Evolutionary conservation across 2,113 vertebrate species (phyloP).

Genomic region (Columbina picui): DNA sequence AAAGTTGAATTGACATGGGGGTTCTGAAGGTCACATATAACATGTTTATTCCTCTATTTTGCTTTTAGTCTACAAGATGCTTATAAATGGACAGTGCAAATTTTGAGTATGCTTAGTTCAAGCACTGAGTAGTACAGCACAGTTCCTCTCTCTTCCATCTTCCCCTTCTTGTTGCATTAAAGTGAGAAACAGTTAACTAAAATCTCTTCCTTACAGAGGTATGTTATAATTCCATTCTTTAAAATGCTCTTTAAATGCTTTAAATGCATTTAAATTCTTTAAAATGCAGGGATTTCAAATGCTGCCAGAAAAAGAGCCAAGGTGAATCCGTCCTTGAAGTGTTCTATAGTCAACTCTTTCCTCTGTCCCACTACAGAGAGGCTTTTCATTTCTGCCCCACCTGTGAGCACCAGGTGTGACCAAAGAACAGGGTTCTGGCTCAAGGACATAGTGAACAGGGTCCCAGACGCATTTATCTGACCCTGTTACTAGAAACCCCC

Average conservation of each 20-base stretch:
- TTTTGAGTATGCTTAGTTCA: not conserved
- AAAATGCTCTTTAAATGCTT: no score
- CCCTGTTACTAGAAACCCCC: not conserved
- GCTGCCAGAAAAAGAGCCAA: not conserved
- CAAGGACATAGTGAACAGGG: not conserved
- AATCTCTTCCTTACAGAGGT: not conserved
- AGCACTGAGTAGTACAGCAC: not conserved
- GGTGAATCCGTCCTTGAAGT: not conserved
- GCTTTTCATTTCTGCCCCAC: not conserved
- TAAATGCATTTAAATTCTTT: no score
- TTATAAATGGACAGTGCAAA: not conserved
- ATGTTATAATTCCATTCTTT: not conserved
- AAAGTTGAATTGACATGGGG: not conserved
- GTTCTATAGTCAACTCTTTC: rapidly evolving
- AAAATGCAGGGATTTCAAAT: not conserved
- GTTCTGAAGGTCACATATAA: not conserved
- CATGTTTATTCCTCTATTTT: not conserved
- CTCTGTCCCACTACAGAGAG: not conserved
- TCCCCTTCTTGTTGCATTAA: not conserved
- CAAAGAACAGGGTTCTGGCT: not conserved
- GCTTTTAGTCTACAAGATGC: not conserved
- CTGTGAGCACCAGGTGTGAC: rapidly evolving
- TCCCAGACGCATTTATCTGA: not conserved
- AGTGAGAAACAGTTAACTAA: not conserved
- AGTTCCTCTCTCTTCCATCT: not conserved